Base-by-base conservation (phyloP, 1,140 invertebrate species). In the Ips nitidus region DNA sequence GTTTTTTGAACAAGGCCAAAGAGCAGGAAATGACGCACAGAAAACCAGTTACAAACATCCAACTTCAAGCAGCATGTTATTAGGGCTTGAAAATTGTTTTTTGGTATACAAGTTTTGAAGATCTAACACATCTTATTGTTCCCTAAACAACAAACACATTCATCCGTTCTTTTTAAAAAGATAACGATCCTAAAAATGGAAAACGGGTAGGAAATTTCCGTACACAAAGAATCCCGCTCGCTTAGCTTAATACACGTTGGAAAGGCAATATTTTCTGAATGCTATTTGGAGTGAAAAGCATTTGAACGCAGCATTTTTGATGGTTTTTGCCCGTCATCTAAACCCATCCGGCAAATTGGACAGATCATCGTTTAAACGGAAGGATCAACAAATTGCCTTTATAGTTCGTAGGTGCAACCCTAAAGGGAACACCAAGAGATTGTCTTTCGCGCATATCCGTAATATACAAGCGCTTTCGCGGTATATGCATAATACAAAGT, bases 401-500 rank as follows among this genome's bases (percentile, higher is more conserved):
- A 22, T 22, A 22, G 22, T 22, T 22, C 22, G 22, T 22, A 22
- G 22, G 22, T 22, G 22, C 22, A 22, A 50, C 45, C 45, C 6
- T 50, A 50, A 50, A 50, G 22, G 7, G 45, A 50, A 22, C 45
- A 50, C 45, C 45, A 8, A 50, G 45, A 50, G 22, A 50, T 50
- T 50, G 45, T 50, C 45, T 50, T 50, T 50, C 45, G 45, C 45
- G 45, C 45, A 50, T 50, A 50, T 50, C 45, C 45, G 22, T 38
- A 56, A 56, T 56, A 56, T 56, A 37, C 53, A 39, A 37, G 53
- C 53, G 53, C 53, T 56, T 56, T 56, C 53, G 39, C 22, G 53
- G 53, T 22, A 56, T 22, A 56, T 56, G 53, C 53, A 56, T 56
- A 56, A 56, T 56, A 38, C 53, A 56, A 36, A 56, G 39, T 56